These are phyloP conservation scores for Eucriotettix oculatus DNA, from an alignment of 2,888 invertebrate genomes.

Conservation along the genomic window DNA sequence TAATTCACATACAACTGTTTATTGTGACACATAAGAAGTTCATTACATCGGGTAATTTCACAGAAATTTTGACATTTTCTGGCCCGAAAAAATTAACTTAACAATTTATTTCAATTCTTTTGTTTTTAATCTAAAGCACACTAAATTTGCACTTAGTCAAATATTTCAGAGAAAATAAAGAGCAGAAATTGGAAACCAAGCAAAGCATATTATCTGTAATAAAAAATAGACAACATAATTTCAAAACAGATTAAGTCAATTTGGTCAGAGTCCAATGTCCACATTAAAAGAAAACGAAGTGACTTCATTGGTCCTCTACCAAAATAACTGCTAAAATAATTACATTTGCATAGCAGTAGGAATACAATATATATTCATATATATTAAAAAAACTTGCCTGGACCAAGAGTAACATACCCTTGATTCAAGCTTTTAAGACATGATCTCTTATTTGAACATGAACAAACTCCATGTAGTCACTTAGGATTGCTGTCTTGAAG, in stretches of 20 bases:
- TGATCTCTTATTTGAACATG: constrained; percentile 10
- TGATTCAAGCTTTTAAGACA: constrained; percentile 13
- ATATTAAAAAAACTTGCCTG: constrained; percentile 38
- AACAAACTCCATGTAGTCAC: constrained; percentile 5
- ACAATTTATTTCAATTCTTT: constrained; percentile 9
- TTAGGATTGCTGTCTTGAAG: neutral
- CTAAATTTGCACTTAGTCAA: constrained; percentile 11
- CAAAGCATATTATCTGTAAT: constrained; percentile 13
- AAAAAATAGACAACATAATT: constrained; percentile 9
- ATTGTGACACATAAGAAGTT: constrained; percentile 38
- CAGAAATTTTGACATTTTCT: constrained; percentile 31
- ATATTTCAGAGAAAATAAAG: constrained; percentile 9
- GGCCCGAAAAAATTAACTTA: constrained; percentile 25
- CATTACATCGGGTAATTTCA: constrained; percentile 29
- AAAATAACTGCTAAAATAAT: constrained; percentile 34
- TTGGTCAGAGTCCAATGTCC: constrained; percentile 2
- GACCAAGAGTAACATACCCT: constrained; percentile 24
- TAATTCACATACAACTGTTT: constrained; percentile 49
- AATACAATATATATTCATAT: constrained; percentile 38
- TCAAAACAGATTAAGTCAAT: constrained; percentile 2
- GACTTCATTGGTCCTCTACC: neutral
- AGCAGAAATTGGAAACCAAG: constrained; percentile 13
- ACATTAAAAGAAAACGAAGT: constrained; percentile 3
- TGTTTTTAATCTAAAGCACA: constrained; percentile 12
- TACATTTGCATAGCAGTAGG: constrained; percentile 56